These are phyloP conservation scores for Proteles cristata DNA, from an alignment of 2,113 vertebrate species.

Conservation along the genomic window DNA sequence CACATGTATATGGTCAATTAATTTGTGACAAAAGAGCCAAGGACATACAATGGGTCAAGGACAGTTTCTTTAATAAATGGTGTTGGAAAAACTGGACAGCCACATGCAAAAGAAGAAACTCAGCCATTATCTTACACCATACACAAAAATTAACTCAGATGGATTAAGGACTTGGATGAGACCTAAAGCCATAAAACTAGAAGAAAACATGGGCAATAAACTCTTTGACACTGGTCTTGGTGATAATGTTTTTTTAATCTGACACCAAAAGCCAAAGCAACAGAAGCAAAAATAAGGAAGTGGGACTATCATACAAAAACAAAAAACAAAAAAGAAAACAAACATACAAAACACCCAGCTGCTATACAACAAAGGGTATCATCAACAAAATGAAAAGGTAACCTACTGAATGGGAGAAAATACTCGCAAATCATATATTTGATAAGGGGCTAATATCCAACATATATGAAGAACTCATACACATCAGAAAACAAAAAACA, in stretches of 20 bases:
- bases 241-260: background rate
- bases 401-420: background rate
- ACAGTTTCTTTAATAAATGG: background rate
- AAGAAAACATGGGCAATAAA: background rate
- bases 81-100: background rate
- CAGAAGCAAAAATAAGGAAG: background rate
- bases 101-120: background rate
- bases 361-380: background rate
- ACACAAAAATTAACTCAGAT: background rate
- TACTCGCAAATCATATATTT: background rate
- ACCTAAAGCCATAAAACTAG: background rate
- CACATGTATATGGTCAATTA: background rate
- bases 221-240: background rate
- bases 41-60: background rate
- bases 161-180: background rate
- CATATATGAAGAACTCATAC: background rate
- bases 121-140: background rate
- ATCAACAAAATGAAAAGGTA: background rate
- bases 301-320: background rate
- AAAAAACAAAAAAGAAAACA: too few species aligned
- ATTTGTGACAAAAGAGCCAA: background rate
- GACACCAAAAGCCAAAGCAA: background rate
- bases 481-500: background rate
- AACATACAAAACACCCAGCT: background rate
- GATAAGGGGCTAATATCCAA: background rate